Conservation (phyloP, 2,888 invertebrate species). For the Catocala fraxini region DNA sequence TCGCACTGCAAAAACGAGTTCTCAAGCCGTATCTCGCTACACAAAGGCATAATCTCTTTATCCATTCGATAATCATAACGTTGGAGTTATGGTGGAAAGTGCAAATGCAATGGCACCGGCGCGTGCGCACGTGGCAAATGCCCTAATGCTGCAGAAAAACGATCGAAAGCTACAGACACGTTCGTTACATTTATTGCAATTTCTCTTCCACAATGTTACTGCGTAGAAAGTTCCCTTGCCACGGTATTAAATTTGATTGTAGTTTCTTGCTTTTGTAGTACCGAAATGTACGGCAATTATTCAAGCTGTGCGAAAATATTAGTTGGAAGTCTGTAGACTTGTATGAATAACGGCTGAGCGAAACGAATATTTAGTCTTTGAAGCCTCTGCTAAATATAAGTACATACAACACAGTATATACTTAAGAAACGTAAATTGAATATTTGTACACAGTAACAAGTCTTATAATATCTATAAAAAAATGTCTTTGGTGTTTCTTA, state of each 20-base stretch:
- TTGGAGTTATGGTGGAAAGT: slow-evolving; percentile 9
- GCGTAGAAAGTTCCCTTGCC: slow-evolving; percentile 33
- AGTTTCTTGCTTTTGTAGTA: background rate
- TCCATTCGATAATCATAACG: background rate
- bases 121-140: slow-evolving; percentile 33
- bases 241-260: slow-evolving; percentile 7
- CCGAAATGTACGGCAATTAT: background rate
- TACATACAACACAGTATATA: no score
- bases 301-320: no score
- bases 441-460: no score
- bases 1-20: no score
- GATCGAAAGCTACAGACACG: slow-evolving; percentile 30
- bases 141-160: slow-evolving; percentile 40
- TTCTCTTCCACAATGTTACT: slow-evolving; percentile 43
- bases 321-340: no score
- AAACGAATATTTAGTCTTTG: no score
- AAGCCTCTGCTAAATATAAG: no score
- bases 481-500: no score
- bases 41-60: background rate
- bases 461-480: no score
- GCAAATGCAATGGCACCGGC: background rate
- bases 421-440: no score
- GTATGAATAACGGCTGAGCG: no score
- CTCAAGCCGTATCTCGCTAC: background rate
- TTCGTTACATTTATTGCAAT: slow-evolving; percentile 41